These are phyloP conservation scores for Campylorhamphus procurvoides DNA, from an alignment of 2,113 vertebrate species.

Conservation along the genomic window DNA sequence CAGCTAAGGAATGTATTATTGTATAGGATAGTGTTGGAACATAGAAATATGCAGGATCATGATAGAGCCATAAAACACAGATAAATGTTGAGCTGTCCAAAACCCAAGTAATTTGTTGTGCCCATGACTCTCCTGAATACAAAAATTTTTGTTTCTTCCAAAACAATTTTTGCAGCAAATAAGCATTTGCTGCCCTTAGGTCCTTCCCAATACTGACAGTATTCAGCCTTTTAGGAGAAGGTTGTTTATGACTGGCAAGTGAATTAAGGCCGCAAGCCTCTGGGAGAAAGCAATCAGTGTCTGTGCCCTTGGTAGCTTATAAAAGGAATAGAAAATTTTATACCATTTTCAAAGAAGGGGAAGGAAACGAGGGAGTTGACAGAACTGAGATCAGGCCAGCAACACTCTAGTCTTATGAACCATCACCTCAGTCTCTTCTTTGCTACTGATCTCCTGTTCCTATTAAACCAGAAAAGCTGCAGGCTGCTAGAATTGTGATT, in stretches of 20 bases:
- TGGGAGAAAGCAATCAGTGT: background rate
- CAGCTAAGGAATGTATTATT: background rate
- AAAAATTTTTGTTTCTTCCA: background rate
- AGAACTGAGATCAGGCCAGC: background rate
- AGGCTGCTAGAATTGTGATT: background rate
- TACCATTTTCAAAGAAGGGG: background rate
- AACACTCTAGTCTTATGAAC: background rate
- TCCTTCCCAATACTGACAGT: background rate
- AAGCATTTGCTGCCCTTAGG: background rate
- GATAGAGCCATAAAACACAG: background rate
- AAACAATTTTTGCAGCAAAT: background rate
- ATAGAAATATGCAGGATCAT: background rate
- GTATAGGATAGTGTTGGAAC: background rate
- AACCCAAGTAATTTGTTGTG: background rate
- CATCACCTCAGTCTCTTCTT: background rate
- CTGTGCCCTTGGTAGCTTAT: background rate
- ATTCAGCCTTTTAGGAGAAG: background rate
- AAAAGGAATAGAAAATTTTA: background rate
- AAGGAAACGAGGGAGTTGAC: background rate
- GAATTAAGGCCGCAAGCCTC: background rate
- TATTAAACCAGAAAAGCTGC: background rate
- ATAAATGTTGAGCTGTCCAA: background rate
- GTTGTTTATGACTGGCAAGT: background rate
- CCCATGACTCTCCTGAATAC: background rate
- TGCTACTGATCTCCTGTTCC: background rate